These are phyloP conservation scores for Amiota minor DNA, from an alignment of 2,888 invertebrate species.

Conservation along the genomic window DNA sequence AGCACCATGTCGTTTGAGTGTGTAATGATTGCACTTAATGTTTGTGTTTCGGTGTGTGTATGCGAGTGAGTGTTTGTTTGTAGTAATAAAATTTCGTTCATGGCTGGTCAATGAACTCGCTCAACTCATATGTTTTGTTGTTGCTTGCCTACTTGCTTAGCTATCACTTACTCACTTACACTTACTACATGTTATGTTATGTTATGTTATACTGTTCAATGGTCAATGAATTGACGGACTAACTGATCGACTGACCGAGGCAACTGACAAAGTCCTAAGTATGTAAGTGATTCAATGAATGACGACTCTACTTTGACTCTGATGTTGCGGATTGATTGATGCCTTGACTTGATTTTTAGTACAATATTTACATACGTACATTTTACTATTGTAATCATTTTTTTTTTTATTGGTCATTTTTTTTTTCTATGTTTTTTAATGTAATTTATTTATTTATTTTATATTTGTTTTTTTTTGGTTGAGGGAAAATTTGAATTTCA, in stretches of 20 bases:
- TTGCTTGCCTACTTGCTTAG: slow-evolving; percentile 1
- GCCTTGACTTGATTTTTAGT: slow-evolving; percentile 20
- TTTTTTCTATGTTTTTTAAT: slow-evolving; percentile 1
- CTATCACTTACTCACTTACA: background rate
- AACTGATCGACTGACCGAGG: background rate
- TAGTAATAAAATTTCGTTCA: slow-evolving; percentile 66
- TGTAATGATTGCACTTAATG: no score
- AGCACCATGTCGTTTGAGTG: no score
- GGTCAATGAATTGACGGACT: background rate
- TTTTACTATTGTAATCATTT: background rate
- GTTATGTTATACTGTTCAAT: slow-evolving; percentile 1
- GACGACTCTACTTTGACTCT: background rate
- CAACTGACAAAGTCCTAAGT: no score
- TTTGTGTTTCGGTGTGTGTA: no score
- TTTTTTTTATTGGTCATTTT: slow-evolving; percentile 14
- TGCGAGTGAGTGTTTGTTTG: slow-evolving; percentile 1
- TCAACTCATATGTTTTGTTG: background rate
- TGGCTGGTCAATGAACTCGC: slow-evolving; percentile 71
- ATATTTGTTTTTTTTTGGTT: background rate
- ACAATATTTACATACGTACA: background rate
- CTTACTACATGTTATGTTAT: slow-evolving; percentile 15
- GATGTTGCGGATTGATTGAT: no score
- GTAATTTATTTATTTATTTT: slow-evolving; percentile 19
- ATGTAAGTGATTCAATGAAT: background rate
- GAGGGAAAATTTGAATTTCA: slow-evolving; percentile 24